A percentile compares a stretch with the other conserved stretches of the same genome.
Evolutionary conservation across 2,888 invertebrate species (phyloP).

Genomic region (Drosophila limbata): DNA sequence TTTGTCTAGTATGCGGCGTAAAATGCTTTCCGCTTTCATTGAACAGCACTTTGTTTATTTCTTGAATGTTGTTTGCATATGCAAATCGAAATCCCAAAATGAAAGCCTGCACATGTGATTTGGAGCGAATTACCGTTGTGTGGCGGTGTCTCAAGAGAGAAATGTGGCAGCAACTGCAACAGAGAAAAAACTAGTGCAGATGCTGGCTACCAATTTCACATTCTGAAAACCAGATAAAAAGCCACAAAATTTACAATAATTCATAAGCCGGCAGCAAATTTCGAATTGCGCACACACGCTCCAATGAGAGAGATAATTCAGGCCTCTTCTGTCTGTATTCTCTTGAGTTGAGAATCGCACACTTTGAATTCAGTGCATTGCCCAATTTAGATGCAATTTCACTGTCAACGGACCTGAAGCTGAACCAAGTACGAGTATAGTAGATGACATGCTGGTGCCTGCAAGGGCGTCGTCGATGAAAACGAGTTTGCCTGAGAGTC

Average conservation of each 20-base stretch:
- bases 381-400: slow-evolving; percentile 80
- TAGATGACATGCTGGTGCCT: slow-evolving; percentile 38
- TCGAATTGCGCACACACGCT: slow-evolving; percentile 57
- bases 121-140: slow-evolving; percentile 76
- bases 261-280: slow-evolving; percentile 73
- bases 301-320: slow-evolving; percentile 60
- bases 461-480: slow-evolving; percentile 69
- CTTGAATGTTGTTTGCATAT: slow-evolving; percentile 45
- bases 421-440: slow-evolving; percentile 17
- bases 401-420: slow-evolving; percentile 76
- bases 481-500: slow-evolving; percentile 65
- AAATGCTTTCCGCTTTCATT: slow-evolving; percentile 41
- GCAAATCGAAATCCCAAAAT: slow-evolving; percentile 67
- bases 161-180: slow-evolving; percentile 50
- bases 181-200: slow-evolving; percentile 53
- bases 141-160: slow-evolving; percentile 49
- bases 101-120: slow-evolving; percentile 72
- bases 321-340: slow-evolving; percentile 15
- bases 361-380: slow-evolving; percentile 32
- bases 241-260: slow-evolving; percentile 74
- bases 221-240: slow-evolving; percentile 78
- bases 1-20: slow-evolving; percentile 20
- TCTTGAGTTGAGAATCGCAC: slow-evolving; percentile 48
- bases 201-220: slow-evolving; percentile 71
- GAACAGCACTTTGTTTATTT: slow-evolving; percentile 12